Evolutionary conservation across 2,888 invertebrate species (phyloP).

Genomic region (Caenorhabditis panamensis): DNA sequence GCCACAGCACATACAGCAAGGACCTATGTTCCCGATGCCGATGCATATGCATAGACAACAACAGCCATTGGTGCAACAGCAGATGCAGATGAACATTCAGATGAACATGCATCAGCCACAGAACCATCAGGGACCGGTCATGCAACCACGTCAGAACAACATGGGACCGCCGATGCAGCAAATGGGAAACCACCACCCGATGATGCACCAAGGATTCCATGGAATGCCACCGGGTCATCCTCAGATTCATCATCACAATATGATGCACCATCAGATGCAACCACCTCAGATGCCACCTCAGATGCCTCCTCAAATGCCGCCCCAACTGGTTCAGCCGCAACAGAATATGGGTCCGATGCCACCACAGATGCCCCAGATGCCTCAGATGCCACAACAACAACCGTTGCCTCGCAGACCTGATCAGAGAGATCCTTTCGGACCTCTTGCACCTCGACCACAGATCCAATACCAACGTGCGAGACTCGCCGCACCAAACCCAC

Average conservation of each 20-base stretch:
- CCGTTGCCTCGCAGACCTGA: conserved; percentile 3
- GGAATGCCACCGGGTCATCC: too few relatives aligned
- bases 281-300: neutral
- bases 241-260: too few relatives aligned
- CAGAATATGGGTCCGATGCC: neutral
- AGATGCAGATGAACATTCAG: neutral
- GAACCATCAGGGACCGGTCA: neutral
- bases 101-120: conserved; percentile 9
- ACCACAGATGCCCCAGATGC: conserved; percentile 3
- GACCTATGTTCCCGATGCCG: conserved; percentile 1
- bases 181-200: too few relatives aligned
- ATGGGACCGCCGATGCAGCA: neutral
- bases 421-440: too few relatives aligned
- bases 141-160: neutral
- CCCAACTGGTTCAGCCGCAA: neutral
- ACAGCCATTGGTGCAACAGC: neutral
- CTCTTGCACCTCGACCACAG: too few relatives aligned
- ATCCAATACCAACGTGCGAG: too few relatives aligned
- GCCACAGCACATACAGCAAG: conserved; percentile 5
- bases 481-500: too few relatives aligned
- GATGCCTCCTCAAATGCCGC: conserved; percentile 1
- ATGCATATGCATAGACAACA: neutral
- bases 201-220: too few relatives aligned
- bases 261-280: neutral
- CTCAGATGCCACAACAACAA: too few relatives aligned